Conservation (phyloP, 2,113 vertebrate genomes). For the Myotis davidii region DNA sequence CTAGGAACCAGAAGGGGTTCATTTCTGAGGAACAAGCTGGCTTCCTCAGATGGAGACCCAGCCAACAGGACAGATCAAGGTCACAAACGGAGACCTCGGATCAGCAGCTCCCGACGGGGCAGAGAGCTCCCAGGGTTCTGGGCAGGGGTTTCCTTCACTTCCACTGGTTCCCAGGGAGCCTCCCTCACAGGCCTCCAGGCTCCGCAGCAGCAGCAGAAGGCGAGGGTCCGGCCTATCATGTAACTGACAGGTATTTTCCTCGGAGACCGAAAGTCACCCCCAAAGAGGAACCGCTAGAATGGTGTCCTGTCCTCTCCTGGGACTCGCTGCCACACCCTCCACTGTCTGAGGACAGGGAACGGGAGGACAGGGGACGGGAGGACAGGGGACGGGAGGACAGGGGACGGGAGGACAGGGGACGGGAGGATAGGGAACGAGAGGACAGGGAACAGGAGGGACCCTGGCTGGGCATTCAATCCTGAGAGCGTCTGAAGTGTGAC, state of each 20-base stretch:
- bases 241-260: not conserved
- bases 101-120: accelerated
- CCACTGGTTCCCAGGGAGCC: not conserved
- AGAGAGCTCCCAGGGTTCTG: not conserved
- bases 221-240: not conserved
- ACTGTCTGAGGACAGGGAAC: not conserved
- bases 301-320: not conserved
- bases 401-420: no score
- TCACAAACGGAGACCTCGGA: not conserved
- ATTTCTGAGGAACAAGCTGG: not conserved
- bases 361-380: no score
- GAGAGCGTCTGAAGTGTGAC: not conserved
- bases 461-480: not conserved
- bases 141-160: not conserved
- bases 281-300: not conserved
- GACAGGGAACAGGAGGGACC: not conserved
- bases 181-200: not conserved
- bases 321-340: not conserved
- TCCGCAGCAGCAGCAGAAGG: not conserved
- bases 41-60: not conserved
- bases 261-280: not conserved
- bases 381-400: no score
- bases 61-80: not conserved
- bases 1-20: not conserved
- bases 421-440: not conserved